Conservation (phyloP, 1,140 invertebrate genomes). For the Wasmannia auropunctata region DNA sequence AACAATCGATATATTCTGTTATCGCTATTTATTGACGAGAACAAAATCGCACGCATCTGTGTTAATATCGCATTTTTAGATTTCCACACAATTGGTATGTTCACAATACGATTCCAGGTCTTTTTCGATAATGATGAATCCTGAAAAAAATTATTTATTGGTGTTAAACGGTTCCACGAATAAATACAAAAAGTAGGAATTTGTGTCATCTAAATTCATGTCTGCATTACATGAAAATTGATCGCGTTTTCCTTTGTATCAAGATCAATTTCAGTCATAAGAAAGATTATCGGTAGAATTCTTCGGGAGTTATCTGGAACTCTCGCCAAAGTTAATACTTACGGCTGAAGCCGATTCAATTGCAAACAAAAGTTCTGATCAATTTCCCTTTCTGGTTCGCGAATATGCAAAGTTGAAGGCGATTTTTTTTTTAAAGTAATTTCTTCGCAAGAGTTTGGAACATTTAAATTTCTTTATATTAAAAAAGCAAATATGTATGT, state of each 20-base stretch:
- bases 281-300: slow-evolving; percentile 38
- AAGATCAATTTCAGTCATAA: slow-evolving; percentile 2
- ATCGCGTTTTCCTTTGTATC: slow-evolving; percentile 20
- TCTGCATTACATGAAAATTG: slow-evolving; percentile 9
- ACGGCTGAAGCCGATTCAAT: slow-evolving; percentile 38
- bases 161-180: background rate
- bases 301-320: background rate
- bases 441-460: background rate
- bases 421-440: slow-evolving; percentile 1
- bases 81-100: background rate
- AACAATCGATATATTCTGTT: slow-evolving; percentile 23
- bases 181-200: background rate
- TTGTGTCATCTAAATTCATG: background rate
- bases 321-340: slow-evolving; percentile 48
- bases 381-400: slow-evolving; percentile 36
- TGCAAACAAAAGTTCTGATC: slow-evolving; percentile 45
- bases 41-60: background rate
- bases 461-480: slow-evolving; percentile 2
- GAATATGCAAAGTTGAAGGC: slow-evolving; percentile 14
- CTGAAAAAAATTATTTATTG: background rate
- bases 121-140: too few species aligned
- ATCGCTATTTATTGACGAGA: background rate
- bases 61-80: background rate
- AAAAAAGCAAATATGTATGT: background rate
- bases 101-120: background rate